Percentiles rank a stretch among this genome's conserved stretches.
Evolutionary conservation across 2,797 vertebrate species (phyloP).

Genomic region (Antrozous pallidus): DNA sequence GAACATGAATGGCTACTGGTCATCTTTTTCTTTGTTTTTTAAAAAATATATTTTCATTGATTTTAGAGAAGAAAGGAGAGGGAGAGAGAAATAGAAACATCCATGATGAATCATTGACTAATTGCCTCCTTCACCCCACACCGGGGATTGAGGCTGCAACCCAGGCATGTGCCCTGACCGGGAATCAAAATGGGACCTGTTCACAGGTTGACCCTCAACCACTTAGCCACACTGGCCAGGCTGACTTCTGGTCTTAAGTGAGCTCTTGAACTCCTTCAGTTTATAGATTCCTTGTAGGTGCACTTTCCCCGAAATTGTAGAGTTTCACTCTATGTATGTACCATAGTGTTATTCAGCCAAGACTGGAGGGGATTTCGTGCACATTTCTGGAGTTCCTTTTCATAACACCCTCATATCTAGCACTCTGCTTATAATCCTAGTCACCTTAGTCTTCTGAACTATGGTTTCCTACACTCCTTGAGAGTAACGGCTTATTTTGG

Average conservation of each 20-base stretch:
- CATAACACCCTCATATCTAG: background rate
- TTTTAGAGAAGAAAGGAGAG: no score
- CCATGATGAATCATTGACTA: no score
- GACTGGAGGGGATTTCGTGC: background rate
- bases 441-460: background rate
- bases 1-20: background rate
- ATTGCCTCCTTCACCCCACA: no score
- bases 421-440: background rate
- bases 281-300: background rate
- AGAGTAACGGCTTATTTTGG: background rate
- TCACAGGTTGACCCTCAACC: no score
- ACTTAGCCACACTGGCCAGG: no score
- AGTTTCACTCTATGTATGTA: background rate
- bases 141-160: no score
- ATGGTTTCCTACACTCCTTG: background rate
- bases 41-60: no score
- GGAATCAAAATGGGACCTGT: no score
- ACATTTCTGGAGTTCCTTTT: background rate
- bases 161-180: no score
- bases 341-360: background rate
- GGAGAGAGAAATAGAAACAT: no score
- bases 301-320: background rate
- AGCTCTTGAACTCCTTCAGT: background rate
- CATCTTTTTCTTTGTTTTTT: no score
- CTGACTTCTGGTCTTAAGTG: background rate